These are phyloP conservation scores for Myotis planiceps DNA, from an alignment of 2,797 vertebrate species.

Conservation along the genomic window DNA sequence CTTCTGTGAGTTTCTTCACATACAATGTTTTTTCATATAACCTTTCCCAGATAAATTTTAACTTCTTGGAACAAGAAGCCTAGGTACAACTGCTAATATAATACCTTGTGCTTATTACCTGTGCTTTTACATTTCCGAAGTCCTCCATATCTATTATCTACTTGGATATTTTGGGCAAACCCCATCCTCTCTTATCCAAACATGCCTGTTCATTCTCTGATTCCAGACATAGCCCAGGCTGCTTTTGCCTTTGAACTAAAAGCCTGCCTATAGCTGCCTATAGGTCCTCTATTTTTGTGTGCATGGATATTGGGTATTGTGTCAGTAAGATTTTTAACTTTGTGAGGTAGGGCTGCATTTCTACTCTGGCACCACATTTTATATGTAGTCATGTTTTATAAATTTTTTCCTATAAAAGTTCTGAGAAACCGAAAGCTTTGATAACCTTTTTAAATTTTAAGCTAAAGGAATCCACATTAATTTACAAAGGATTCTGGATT, in stretches of 20 bases:
- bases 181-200: background rate
- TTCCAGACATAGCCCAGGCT: background rate
- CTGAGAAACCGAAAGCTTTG: background rate
- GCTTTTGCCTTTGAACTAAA: background rate
- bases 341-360: background rate
- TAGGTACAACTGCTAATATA: background rate
- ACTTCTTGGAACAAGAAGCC: background rate
- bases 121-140: background rate
- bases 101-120: background rate
- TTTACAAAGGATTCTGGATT: background rate
- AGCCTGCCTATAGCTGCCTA: background rate
- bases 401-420: background rate
- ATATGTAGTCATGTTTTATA: background rate
- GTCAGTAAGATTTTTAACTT: background rate
- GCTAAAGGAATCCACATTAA: background rate
- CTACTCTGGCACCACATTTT: background rate
- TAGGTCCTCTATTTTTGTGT: background rate
- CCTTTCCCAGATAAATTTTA: background rate
- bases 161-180: background rate
- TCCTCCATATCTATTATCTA: background rate
- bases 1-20: background rate
- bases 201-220: background rate
- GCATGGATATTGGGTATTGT: background rate
- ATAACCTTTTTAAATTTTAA: background rate
- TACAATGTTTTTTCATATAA: background rate